Base-by-base conservation (phyloP, 2,888 invertebrate species). In the Mythimna impura region DNA sequence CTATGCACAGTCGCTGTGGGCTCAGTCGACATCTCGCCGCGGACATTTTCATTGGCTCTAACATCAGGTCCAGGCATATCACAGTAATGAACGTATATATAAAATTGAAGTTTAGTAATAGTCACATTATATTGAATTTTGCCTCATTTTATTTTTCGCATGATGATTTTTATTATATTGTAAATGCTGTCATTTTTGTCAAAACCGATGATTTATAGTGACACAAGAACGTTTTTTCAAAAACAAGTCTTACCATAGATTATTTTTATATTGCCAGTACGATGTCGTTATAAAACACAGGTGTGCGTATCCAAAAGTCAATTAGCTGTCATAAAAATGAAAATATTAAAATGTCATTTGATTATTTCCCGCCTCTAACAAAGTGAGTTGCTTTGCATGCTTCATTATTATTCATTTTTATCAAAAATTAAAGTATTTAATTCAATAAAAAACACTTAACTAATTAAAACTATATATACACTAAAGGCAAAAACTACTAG, bases 11-110 rank as follows among this genome's bases (percentile, higher is more conserved):
- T 93, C 78, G 95, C 91, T 89, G 95, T 91, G 81, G 95, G 95
- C 91, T 94, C 95, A 77, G 95, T 92, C 89, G 96, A 95, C 94
- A 94, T 95, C 85, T 94, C 95, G 89, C 94, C 96, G 90, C 93
- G 92, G 83, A 95, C 96, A 96, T 96, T 95, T 88, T 96, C 94
- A 88, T 95, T 94, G 90, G 94, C 89, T 93, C 93, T 94, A 83
- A 94, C 93, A 94, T 96, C 96, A 83, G 96, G 95, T 90, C 96
- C 96, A 93, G 96, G 96, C 96, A 96, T 96, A 94, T 94, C 96
- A 96, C 93, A 93, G 92, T 89, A 89, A 90, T 91, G 91, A 91
- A 88, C 88, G 89, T 90, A 88, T 90, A 87, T 89, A 90, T 89
- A 89, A 88, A 89, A 91, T 89, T 88, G 90, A 84, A 87, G 85